Evolutionary conservation across 64 coral and sea anemone species (phyloP).

Genomic region (Porites lutea): DNA sequence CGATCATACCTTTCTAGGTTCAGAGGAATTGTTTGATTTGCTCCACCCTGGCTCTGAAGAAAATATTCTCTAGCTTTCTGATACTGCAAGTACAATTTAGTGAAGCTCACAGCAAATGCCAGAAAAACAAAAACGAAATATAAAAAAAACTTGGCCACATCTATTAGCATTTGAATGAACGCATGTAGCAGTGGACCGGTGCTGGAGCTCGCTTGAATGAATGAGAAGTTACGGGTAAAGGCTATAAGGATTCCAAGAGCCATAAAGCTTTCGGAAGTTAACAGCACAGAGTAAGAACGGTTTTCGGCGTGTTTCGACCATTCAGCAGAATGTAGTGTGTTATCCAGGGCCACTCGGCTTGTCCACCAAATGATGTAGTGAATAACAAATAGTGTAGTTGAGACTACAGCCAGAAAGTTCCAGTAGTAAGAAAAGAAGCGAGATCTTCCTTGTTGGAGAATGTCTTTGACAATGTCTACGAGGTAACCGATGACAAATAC

Average conservation of each 20-base stretch:
- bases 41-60: background rate
- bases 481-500: background rate
- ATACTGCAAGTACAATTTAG: background rate
- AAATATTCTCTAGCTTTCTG: background rate
- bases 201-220: slow-evolving; percentile 7
- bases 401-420: slow-evolving; percentile 13
- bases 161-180: slow-evolving; percentile 3
- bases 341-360: background rate
- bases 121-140: slow-evolving; percentile 38
- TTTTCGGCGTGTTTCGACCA: background rate
- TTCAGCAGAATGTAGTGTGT: background rate
- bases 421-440: slow-evolving; percentile 28
- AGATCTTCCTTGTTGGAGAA: background rate
- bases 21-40: slow-evolving; percentile 2
- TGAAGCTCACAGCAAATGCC: slow-evolving; percentile 35
- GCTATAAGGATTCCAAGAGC: slow-evolving; percentile 1
- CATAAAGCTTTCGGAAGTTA: background rate
- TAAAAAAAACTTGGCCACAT: slow-evolving; percentile 25
- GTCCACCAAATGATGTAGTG: slow-evolving; percentile 25
- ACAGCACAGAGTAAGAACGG: background rate
- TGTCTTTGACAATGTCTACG: background rate
- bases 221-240: slow-evolving; percentile 5
- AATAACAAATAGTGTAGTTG: background rate
- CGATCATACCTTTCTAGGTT: background rate
- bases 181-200: slow-evolving; percentile 19